These are phyloP conservation scores for Eucera pruinosa DNA, from an alignment of 2,888 invertebrate species.

Conservation along the genomic window DNA sequence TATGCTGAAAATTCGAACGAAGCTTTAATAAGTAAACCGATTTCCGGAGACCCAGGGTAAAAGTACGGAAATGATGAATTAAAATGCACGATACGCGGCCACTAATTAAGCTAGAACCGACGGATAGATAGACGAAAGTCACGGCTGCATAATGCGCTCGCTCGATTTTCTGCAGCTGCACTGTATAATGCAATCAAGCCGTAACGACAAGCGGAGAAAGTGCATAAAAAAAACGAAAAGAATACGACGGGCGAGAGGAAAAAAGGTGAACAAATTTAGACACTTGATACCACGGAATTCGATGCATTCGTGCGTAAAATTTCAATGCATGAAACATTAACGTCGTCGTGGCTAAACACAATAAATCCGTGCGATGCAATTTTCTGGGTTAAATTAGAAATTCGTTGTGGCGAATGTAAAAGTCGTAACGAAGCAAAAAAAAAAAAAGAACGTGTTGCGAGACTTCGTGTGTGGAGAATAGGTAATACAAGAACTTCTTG, in stretches of 20 bases:
- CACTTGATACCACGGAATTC: conserved; percentile 17
- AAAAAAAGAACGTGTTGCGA: too few species aligned
- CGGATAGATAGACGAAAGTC: conserved; percentile 56
- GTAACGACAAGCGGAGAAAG: conserved; percentile 41
- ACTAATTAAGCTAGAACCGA: conserved; percentile 58
- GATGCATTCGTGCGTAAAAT: background rate
- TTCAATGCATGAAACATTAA: background rate
- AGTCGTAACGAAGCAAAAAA: background rate
- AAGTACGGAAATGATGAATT: conserved; percentile 51
- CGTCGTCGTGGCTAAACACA: background rate
- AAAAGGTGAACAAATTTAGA: conserved; percentile 15
- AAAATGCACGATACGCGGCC: conserved; percentile 36
- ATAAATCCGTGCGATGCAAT: too few species aligned
- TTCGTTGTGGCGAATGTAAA: background rate
- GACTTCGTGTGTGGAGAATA: too few species aligned
- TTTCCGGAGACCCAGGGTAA: conserved; percentile 24
- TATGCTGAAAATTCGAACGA: background rate
- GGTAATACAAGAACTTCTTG: too few species aligned
- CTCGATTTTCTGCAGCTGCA: conserved; percentile 47
- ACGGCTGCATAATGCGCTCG: conserved; percentile 54
- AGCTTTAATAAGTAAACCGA: conserved; percentile 1
- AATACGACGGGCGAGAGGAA: conserved; percentile 22
- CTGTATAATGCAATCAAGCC: conserved; percentile 40
- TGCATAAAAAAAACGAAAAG: conserved; percentile 2
- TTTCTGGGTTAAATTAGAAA: background rate